Evolutionary conservation across 1,140 invertebrate species (phyloP).

Genomic region (Drosophila athabasca): DNA sequence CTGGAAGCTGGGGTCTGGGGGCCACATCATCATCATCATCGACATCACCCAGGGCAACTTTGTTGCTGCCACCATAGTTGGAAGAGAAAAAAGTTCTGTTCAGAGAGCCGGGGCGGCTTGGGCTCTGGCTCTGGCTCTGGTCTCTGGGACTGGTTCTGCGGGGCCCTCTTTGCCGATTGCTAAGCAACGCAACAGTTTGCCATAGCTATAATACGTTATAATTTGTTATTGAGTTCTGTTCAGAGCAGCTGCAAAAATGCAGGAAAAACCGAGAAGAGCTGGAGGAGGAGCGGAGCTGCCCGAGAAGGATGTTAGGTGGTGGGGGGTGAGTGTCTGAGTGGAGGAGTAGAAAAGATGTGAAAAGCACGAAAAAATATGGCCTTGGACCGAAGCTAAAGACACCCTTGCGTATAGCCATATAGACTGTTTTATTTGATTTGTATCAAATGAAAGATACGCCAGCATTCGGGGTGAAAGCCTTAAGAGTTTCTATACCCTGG

Average conservation of each 20-base stretch:
- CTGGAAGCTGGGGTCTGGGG: not conserved
- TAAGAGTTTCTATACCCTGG: too few relatives aligned
- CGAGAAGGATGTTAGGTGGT: conserved; percentile 14
- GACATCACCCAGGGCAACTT: conserved; percentile 78
- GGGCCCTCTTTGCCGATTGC: conserved; percentile 61
- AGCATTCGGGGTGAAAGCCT: too few relatives aligned
- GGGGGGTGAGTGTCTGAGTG: conserved; percentile 1
- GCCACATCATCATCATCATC: conserved; percentile 37
- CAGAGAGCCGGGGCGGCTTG: conserved; percentile 9
- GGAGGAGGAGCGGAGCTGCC: conserved; percentile 6
- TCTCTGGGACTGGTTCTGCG: conserved; percentile 25
- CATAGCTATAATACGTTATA: conserved; percentile 83
- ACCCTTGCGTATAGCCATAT: not conserved
- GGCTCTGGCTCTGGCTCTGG: conserved; percentile 29
- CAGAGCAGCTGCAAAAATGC: conserved; percentile 75
- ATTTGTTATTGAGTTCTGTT: conserved; percentile 83
- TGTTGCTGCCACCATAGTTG: conserved; percentile 76
- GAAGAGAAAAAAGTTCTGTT: conserved; percentile 28
- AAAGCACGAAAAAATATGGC: conserved; percentile 55
- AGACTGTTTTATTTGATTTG: too few relatives aligned
- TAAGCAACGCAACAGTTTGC: conserved; percentile 83
- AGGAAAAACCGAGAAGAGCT: conserved; percentile 34
- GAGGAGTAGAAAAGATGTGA: conserved; percentile 33
- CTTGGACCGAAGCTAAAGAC: not conserved
- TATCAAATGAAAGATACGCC: too few relatives aligned